These are phyloP conservation scores for Apamea monoglypha DNA, from an alignment of 2,888 invertebrate species.

Conservation along the genomic window DNA sequence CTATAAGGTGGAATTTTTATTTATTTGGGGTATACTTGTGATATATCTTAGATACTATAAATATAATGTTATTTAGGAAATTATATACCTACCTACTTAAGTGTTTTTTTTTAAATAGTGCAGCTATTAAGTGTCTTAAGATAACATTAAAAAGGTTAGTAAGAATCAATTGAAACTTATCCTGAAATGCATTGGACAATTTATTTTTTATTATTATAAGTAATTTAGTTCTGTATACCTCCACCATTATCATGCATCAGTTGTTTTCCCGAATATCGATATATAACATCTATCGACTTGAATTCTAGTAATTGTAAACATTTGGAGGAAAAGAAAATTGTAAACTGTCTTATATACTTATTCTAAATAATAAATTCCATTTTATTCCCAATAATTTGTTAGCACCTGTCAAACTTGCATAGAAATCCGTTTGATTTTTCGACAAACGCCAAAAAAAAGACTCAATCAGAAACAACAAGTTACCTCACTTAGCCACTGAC, in stretches of 20 bases:
- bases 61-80: background rate
- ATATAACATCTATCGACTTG: no score
- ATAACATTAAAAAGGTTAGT: slow-evolving; percentile 21
- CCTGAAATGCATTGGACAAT: background rate
- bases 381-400: slow-evolving; percentile 7
- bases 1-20: slow-evolving; percentile 56
- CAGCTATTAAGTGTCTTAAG: slow-evolving; percentile 32
- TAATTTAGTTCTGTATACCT: slow-evolving; percentile 35
- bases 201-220: background rate
- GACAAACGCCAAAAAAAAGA: background rate
- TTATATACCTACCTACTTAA: slow-evolving; percentile 16
- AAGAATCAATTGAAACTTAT: slow-evolving; percentile 22
- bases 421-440: background rate
- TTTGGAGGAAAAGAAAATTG: fast-evolving
- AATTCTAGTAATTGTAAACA: background rate
- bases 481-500: background rate
- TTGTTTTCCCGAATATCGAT: background rate
- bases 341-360: background rate
- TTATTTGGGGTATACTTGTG: slow-evolving; percentile 41
- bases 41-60: slow-evolving; percentile 17
- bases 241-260: slow-evolving; percentile 54
- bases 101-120: slow-evolving; percentile 21
- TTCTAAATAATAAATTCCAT: background rate
- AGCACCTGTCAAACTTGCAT: slow-evolving; percentile 32
- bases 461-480: background rate